Evolutionary conservation across 1,140 invertebrate species (phyloP).

Genomic region (Rhizoglyphus robini): DNA sequence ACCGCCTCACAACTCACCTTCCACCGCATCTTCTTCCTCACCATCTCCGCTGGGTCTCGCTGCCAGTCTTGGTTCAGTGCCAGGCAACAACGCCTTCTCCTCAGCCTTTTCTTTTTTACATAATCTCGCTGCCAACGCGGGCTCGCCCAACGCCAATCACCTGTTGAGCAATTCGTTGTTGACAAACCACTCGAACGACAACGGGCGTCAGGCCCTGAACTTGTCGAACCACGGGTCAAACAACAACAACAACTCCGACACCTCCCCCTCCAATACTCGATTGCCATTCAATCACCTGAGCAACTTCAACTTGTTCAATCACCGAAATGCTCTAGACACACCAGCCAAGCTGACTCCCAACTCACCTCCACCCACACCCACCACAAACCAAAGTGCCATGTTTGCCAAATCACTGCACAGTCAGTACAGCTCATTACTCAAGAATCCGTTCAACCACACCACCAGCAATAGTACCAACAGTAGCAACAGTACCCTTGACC

Average conservation of each 20-base stretch:
- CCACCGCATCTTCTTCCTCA: background rate
- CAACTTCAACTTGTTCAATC: background rate
- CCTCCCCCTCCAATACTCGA: background rate
- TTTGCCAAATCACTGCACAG: background rate
- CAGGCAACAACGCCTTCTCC: background rate
- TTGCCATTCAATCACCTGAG: background rate
- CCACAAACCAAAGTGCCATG: background rate
- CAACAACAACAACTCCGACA: background rate
- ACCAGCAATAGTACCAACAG: background rate
- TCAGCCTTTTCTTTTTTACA: slow-evolving; percentile 2
- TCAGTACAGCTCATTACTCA: background rate
- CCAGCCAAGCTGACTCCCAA: background rate
- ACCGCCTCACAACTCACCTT: background rate
- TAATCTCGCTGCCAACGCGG: background rate
- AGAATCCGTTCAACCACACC: no score
- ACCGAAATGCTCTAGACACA: background rate
- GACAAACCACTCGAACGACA: background rate
- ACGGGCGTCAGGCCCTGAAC: background rate
- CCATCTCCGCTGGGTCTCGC: background rate
- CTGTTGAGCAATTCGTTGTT: background rate
- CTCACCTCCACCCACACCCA: background rate
- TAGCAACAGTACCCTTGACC: background rate
- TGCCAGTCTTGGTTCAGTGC: background rate
- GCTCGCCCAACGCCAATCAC: background rate
- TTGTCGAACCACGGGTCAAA: background rate